These are phyloP conservation scores for Eupithecia inturbata DNA, from an alignment of 2,888 invertebrate genomes.

Conservation along the genomic window DNA sequence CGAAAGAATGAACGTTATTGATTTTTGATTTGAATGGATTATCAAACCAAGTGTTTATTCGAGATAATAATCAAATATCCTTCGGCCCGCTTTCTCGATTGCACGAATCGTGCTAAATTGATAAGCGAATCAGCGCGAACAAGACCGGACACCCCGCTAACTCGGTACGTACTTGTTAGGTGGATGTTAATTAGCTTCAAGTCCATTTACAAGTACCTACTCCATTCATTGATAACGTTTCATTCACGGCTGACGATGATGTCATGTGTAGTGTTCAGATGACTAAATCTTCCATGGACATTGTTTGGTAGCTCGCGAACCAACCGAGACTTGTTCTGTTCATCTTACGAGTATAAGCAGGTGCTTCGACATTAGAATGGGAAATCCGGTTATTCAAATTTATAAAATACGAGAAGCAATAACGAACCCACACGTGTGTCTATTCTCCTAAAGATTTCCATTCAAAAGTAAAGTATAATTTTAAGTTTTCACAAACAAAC, in stretches of 20 bases:
- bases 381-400: background rate
- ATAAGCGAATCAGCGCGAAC: conserved; percentile 48
- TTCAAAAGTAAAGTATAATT: conserved; percentile 13
- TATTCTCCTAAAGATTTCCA: conserved; percentile 22
- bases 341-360: background rate
- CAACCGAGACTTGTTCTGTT: background rate
- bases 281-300: conserved; percentile 1
- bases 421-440: background rate
- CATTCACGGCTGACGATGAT: conserved; percentile 47
- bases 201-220: conserved; percentile 46
- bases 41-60: background rate
- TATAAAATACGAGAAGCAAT: conserved; percentile 2
- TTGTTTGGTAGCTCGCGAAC: background rate
- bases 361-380: background rate
- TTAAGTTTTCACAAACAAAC: conserved; percentile 27
- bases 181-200: conserved; percentile 50
- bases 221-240: conserved; percentile 61
- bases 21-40: background rate
- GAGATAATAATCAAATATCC: background rate
- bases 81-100: background rate
- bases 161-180: conserved; percentile 42
- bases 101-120: conserved; percentile 35
- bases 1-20: too few relatives aligned
- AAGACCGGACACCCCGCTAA: conserved; percentile 20
- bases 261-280: conserved; percentile 19